Base-by-base conservation (phyloP, 2,888 invertebrate species). In the Hirtodrosophila alboralis region DNA sequence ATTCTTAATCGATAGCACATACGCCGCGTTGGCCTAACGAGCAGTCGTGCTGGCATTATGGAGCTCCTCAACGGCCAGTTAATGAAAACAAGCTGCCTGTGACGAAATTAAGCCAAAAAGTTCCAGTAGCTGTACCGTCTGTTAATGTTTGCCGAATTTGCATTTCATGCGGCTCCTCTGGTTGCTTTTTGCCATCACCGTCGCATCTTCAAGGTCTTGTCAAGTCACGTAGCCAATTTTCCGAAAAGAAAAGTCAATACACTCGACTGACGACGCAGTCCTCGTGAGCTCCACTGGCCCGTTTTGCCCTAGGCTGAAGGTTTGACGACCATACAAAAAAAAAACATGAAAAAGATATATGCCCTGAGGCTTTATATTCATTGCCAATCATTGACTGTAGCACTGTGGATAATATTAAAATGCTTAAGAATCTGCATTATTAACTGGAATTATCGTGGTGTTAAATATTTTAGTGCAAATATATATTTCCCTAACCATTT, bases 181-280 rank as follows among this genome's bases (percentile, higher is more conserved):
- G 4, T 18, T 18, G n/a, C 18, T 18, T 18, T 5, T 28, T 45
- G 44, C 48, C 75, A 37, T 43, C 51, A 40, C 54, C 51, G 48
- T 65, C 40, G 38, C 18, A 18, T 51, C 47, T 44, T 63, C 56
- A 68, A 57, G 64, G 56, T 63, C 72, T 85, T 86, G 86, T 81
- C 75, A 81, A 81, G 86, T 86, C 81, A 81, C 81, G 81, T 81
- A 84, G 67, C 85, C 84, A 86, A 81, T 86, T 81, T 86, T 52
- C 66, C 63, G 65, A 58, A 57, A 45, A 60, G 57, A 61, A 80
- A 80, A 79, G 84, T 79, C 79, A 79, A 84, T 84, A 79, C 68
- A 80, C 74, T 74, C 70, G 44, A 62, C 67, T 51, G 59, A 53
- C 31, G 54, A 45, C 47, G 38, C 33, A 47, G 45, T 40, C 21